A percentile compares a stretch with the other conserved stretches of the same genome.
Evolutionary conservation across 2,113 vertebrate genomes (phyloP).

Genomic region (Semicossyphus pulcher): DNA sequence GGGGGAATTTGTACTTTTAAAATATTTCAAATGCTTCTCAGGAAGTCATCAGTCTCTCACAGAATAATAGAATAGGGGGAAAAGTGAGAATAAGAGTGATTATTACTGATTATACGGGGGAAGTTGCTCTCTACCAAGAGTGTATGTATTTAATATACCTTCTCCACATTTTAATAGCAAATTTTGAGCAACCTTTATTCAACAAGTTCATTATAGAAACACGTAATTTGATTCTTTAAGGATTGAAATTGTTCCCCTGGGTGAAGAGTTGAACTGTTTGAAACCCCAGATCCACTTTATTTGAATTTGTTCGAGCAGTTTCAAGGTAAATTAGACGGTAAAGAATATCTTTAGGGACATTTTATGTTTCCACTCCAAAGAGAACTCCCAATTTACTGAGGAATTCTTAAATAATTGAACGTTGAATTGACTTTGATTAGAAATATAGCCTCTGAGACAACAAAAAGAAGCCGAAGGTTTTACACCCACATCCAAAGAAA

Average conservation of each 20-base stretch:
- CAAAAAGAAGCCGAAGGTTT: neutral
- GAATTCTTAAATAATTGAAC: constrained; percentile 12
- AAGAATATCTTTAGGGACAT: constrained; percentile 19
- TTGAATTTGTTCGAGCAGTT: constrained; percentile 32
- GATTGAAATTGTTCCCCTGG: constrained; percentile 27
- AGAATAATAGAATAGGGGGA: neutral
- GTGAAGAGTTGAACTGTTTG: constrained; percentile 13
- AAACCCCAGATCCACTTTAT: constrained; percentile 1
- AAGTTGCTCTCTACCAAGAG: neutral
- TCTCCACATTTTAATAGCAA: neutral
- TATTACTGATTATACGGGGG: neutral
- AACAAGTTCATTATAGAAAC: constrained; percentile 10
- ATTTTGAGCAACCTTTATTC: neutral
- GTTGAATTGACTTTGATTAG: constrained; percentile 7
- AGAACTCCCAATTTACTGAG: constrained; percentile 13
- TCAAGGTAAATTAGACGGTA: constrained; percentile 36
- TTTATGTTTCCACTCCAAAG: constrained; percentile 23
- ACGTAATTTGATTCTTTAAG: neutral
- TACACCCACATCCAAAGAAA: neutral
- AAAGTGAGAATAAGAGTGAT: constrained; percentile 3
- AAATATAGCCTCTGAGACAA: neutral
- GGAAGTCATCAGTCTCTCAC: constrained; percentile 9
- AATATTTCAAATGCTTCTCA: constrained; percentile 7
- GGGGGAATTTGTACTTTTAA: neutral
- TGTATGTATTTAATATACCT: neutral